phyloP scores from a whole-genome alignment of 1,140 invertebrate genomes.

The Sycophila sp. region DNA sequence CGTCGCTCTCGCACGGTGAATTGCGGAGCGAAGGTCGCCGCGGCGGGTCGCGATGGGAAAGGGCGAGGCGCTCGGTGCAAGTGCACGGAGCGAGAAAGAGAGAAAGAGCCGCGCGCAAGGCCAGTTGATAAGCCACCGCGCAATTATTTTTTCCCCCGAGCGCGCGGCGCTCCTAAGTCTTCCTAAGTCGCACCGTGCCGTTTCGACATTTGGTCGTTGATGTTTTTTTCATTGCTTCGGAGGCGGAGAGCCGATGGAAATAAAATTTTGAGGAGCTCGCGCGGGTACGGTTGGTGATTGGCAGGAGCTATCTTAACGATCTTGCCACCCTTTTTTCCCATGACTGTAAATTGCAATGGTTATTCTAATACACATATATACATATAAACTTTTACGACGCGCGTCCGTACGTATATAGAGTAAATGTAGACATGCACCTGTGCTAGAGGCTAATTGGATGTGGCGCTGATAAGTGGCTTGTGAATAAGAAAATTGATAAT shows the following conservation, averaged over 20 bases:
- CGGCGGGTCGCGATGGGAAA: conserved; percentile 9
- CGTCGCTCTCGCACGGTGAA: too few species aligned
- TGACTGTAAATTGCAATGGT: too few species aligned
- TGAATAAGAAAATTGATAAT: background rate
- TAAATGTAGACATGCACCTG: too few species aligned
- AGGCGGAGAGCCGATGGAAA: background rate
- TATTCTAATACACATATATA: too few species aligned
- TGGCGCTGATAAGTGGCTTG: background rate
- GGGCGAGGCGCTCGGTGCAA: conserved; percentile 18
- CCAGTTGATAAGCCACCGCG: background rate
- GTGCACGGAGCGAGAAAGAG: background rate
- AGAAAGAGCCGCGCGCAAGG: conserved; percentile 13
- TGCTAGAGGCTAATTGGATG: conserved; percentile 24
- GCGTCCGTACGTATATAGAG: too few species aligned
- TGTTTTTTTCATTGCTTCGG: background rate
- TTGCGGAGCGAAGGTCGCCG: conserved; percentile 9
- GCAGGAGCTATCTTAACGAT: conserved; percentile 14
- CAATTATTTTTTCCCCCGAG: background rate
- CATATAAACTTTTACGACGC: too few species aligned
- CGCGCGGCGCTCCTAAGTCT: background rate
- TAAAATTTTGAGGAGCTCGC: conserved; percentile 12
- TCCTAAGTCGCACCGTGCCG: background rate
- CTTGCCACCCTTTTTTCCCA: conserved; percentile 3
- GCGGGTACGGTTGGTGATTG: background rate
- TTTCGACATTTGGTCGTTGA: conserved; percentile 1